These are phyloP conservation scores for Ophthalmolycus amberensis DNA, from an alignment of 2,113 vertebrate species.

Conservation along the genomic window DNA sequence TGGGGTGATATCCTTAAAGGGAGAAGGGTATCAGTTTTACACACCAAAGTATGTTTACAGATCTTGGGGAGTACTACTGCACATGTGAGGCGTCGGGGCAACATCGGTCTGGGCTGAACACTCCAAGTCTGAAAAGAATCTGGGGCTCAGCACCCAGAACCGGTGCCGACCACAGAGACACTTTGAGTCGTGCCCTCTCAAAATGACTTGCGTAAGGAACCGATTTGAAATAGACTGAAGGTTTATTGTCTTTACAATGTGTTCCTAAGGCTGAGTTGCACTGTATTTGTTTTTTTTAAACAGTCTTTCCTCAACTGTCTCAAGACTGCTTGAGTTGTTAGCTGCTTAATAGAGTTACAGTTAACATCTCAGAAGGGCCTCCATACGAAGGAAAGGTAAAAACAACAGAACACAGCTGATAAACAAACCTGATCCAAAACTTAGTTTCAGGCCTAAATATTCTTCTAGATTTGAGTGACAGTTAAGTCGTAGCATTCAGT, in stretches of 20 bases:
- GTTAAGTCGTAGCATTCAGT: not conserved
- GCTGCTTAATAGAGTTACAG: not conserved
- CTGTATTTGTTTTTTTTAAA: not conserved
- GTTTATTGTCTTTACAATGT: not conserved
- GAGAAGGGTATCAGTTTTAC: not conserved
- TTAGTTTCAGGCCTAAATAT: not conserved
- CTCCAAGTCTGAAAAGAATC: not conserved
- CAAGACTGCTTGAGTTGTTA: slow-evolving; percentile 2
- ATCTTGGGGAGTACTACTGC: not conserved
- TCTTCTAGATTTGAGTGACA: not conserved
- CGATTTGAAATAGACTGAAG: not conserved
- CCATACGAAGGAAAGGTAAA: not conserved
- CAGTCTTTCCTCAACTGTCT: not conserved
- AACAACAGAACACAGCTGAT: slow-evolving; percentile 1
- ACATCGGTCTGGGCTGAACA: not conserved
- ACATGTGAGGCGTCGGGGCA: not conserved
- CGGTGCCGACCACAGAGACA: not conserved
- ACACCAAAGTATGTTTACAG: not conserved
- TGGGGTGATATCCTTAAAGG: not conserved
- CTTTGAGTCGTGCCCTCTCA: not conserved
- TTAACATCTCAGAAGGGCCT: slow-evolving; percentile 1
- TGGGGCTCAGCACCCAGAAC: not conserved
- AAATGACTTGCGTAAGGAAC: not conserved
- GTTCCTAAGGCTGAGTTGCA: slow-evolving; percentile 2
- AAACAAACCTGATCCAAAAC: slow-evolving; percentile 13